A percentile compares a stretch with the other conserved stretches of the same genome.
These are phyloP conservation scores for Halisarca cf. caerulea DNA, from an alignment of 37 sponge, comb jelly and placozoan species.

Conservation along the genomic window DNA sequence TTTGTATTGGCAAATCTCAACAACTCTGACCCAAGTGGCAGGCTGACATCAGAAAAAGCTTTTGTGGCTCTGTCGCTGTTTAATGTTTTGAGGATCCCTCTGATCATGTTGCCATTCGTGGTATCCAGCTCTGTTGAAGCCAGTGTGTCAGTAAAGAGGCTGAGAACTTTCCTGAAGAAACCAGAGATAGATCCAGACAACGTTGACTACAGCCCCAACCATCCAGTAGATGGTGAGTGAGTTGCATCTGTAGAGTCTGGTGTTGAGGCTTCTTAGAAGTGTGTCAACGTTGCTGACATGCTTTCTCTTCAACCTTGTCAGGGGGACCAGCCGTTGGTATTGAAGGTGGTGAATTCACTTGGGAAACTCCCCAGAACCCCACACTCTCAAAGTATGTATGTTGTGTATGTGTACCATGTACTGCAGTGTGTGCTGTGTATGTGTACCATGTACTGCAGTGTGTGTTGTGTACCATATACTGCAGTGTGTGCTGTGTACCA, in stretches of 20 bases:
- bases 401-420: too few relatives aligned
- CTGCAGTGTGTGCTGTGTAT: too few relatives aligned
- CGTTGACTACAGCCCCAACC: conserved; percentile 27
- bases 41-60: conserved; percentile 71
- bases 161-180: conserved; percentile 59
- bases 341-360: conserved; percentile 64
- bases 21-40: conserved; percentile 20
- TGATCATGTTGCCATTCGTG: conserved; percentile 62
- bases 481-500: too few relatives aligned
- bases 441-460: too few relatives aligned
- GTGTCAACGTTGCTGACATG: neutral
- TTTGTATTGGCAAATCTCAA: conserved; percentile 36
- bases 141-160: conserved; percentile 68
- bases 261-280: too few relatives aligned
- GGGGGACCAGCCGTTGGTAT: conserved; percentile 58
- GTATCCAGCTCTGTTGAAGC: conserved; percentile 61
- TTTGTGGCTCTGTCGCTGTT: conserved; percentile 88
- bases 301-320: neutral
- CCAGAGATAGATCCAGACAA: conserved; percentile 66
- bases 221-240: neutral
- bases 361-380: conserved; percentile 60
- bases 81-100: conserved; percentile 71
- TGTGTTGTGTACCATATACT: too few relatives aligned
- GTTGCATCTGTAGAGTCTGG: too few relatives aligned
- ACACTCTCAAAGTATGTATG: conserved; percentile 33